These are phyloP conservation scores for Sicus ferrugineus DNA, from an alignment of 2,888 invertebrate genomes.

Conservation along the genomic window DNA sequence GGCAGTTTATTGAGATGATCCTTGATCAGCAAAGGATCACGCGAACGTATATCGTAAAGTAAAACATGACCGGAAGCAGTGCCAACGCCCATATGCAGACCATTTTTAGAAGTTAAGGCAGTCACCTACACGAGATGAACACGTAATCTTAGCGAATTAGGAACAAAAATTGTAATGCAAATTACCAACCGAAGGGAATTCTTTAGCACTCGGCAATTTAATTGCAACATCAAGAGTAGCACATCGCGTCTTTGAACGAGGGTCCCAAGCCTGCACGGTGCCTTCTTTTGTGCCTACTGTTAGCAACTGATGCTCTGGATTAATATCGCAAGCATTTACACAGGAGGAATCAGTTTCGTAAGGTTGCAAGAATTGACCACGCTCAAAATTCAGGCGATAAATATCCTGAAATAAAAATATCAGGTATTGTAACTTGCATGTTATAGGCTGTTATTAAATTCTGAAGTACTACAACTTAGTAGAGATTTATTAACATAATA, in stretches of 20 bases:
- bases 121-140: conserved; percentile 67
- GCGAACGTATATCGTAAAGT: conserved; percentile 92
- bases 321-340: conserved; percentile 85
- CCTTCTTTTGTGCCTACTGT: conserved; percentile 90
- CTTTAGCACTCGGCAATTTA: conserved; percentile 68
- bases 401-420: conserved; percentile 74
- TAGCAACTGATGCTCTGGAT: conserved; percentile 87
- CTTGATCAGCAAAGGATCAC: conserved; percentile 86
- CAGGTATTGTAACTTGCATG: background rate
- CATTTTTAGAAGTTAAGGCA: conserved; percentile 80
- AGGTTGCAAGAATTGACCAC: conserved; percentile 92
- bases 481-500: too few species aligned
- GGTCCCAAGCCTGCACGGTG: conserved; percentile 96
- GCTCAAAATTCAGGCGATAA: conserved; percentile 92
- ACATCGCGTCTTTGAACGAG: conserved; percentile 78
- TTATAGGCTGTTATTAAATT: background rate
- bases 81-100: conserved; percentile 85
- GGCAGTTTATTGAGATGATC: conserved; percentile 95
- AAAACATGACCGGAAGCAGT: conserved; percentile 93
- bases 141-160: background rate
- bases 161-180: background rate
- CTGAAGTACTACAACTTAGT: background rate
- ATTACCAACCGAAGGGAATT: conserved; percentile 57
- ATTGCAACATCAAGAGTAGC: conserved; percentile 85
- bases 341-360: conserved; percentile 77